Conservation (phyloP, 1,140 invertebrate species). For the Orchesella cincta region DNA sequence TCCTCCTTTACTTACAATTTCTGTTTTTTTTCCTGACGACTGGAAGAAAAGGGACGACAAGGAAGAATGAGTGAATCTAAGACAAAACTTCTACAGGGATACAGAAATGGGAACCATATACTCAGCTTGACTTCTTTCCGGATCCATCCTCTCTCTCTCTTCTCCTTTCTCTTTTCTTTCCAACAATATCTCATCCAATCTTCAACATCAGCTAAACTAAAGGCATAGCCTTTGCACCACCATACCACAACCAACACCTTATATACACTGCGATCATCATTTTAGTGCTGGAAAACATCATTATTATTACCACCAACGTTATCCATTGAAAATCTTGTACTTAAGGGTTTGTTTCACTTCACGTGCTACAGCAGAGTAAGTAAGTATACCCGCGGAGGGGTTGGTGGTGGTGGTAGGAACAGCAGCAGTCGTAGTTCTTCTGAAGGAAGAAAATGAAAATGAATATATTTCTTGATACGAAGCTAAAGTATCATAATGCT, state of each 20-base stretch:
- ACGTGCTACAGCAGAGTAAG: no score
- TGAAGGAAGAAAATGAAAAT: conserved; percentile 6
- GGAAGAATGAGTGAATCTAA: not conserved
- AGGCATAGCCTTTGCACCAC: not conserved
- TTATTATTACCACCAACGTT: not conserved
- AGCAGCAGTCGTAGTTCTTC: not conserved
- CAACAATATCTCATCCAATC: not conserved
- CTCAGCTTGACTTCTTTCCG: conserved; percentile 15
- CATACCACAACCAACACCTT: not conserved
- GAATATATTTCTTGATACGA: conserved; percentile 23
- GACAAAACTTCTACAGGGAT: not conserved
- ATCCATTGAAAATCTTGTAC: not conserved
- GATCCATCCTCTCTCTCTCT: not conserved
- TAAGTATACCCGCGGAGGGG: no score
- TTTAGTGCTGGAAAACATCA: conserved; percentile 6
- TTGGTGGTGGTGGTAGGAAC: not conserved
- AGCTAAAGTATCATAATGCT: not conserved
- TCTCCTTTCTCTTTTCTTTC: not conserved
- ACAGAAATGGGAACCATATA: not conserved
- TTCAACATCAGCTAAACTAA: not conserved
- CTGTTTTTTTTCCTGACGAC: not conserved
- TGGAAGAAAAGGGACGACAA: not conserved
- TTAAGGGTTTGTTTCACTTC: no score
- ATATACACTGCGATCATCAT: not conserved
- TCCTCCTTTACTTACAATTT: conserved; percentile 24